These are phyloP conservation scores for Ochlodes sylvanus DNA, from an alignment of 2,888 invertebrate species.

Conservation along the genomic window DNA sequence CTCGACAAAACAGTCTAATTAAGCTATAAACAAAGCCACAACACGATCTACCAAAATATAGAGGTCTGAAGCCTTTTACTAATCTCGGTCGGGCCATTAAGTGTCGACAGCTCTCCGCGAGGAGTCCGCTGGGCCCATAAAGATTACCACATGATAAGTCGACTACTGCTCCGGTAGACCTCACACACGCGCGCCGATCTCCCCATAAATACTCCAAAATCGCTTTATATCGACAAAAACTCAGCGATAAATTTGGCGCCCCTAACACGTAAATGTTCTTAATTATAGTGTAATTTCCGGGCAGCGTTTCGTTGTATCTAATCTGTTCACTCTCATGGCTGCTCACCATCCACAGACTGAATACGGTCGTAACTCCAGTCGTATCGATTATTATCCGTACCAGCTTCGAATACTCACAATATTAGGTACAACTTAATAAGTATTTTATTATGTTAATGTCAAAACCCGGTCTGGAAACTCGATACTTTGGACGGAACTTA, in stretches of 20 bases:
- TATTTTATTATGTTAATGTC: constrained; percentile 51
- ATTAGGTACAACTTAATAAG: constrained; percentile 51
- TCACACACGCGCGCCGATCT: constrained; percentile 74
- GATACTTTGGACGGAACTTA: constrained; percentile 44
- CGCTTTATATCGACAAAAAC: constrained; percentile 82
- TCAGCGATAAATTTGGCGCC: constrained; percentile 85
- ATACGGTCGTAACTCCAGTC: constrained; percentile 56
- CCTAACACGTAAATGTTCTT: constrained; percentile 82
- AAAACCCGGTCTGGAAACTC: constrained; percentile 46
- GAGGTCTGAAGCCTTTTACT: constrained; percentile 60
- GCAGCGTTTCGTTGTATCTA: constrained; percentile 72
- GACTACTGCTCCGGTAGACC: constrained; percentile 79
- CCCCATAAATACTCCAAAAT: constrained; percentile 79
- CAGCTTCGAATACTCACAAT: constrained; percentile 53
- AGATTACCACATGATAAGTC: constrained; percentile 82
- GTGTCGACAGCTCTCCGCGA: constrained; percentile 80
- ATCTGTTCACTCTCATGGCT: constrained; percentile 73
- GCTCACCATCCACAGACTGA: constrained; percentile 59
- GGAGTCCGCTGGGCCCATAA: constrained; percentile 78
- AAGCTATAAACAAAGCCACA: constrained; percentile 84
- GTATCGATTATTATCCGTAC: constrained; percentile 63
- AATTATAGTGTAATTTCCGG: constrained; percentile 83
- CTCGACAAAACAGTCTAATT: constrained; percentile 83
- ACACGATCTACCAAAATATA: constrained; percentile 77
- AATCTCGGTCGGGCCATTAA: constrained; percentile 79